Evolutionary conservation across 2,113 vertebrate species (phyloP).

Genomic region (Paramormyrops kingsleyae): DNA sequence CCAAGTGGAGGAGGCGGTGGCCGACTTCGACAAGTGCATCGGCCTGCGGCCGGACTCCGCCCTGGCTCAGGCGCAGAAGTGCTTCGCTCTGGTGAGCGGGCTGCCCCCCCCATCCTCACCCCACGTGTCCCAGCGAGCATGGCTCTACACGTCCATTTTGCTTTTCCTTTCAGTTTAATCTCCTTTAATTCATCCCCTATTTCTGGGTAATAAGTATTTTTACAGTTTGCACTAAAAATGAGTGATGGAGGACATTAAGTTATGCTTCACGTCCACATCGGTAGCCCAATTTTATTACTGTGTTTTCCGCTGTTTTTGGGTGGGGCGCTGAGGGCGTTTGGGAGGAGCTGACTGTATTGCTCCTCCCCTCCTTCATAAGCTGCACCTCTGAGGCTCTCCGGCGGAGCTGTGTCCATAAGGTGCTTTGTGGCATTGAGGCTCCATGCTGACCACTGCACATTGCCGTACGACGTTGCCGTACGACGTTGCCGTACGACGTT

Average conservation of each 20-base stretch:
- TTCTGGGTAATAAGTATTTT: background rate
- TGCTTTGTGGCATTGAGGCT: background rate
- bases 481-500: background rate
- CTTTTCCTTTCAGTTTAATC: background rate
- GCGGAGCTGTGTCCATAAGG: background rate
- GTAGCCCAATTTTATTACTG: background rate
- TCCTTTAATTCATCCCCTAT: background rate
- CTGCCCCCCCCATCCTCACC: background rate
- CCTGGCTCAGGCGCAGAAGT: constrained; percentile 95
- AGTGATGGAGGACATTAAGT: background rate
- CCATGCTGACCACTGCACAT: background rate
- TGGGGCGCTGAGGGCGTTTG: background rate
- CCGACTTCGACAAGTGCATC: constrained; percentile 97
- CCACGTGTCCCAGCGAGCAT: background rate
- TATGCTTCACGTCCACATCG: background rate
- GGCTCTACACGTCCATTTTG: background rate
- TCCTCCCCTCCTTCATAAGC: background rate
- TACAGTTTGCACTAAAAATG: background rate
- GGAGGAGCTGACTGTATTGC: background rate
- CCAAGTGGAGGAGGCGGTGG: constrained; percentile 94
- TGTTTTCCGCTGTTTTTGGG: background rate
- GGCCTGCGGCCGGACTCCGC: constrained; percentile 88
- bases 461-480: no score
- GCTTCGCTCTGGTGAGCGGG: constrained; percentile 84
- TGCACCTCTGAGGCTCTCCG: background rate